phyloP scores from a whole-genome alignment of 92 coral and sea anemone genomes.

The Porites lobata region DNA sequence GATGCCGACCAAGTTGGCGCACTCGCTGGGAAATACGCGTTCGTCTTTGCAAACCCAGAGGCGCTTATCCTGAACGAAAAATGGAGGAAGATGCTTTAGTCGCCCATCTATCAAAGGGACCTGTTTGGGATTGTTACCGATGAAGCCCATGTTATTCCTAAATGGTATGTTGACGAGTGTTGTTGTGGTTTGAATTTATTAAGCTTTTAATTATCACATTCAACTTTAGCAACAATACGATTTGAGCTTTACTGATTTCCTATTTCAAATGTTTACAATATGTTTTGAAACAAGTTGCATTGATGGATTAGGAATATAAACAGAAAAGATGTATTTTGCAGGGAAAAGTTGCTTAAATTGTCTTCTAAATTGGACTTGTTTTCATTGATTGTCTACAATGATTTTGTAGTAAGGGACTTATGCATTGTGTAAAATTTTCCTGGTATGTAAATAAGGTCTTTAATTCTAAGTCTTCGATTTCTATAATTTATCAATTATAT shows the following conservation, averaged over 20 bases:
- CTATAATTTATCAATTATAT: background rate
- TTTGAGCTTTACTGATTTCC: background rate
- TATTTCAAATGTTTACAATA: constrained; percentile 2
- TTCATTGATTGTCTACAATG: constrained; percentile 7
- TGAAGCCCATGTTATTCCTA: constrained; percentile 74
- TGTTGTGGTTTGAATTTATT: background rate
- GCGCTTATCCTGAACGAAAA: constrained; percentile 37
- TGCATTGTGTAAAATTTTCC: constrained; percentile 6
- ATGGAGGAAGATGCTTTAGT: constrained; percentile 54
- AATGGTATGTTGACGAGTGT: constrained; percentile 36
- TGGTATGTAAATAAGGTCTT: constrained; percentile 6
- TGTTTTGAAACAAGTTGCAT: background rate
- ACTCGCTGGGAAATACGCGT: constrained; percentile 25
- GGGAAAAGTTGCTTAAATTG: constrained; percentile 7
- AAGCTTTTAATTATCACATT: constrained; percentile 5
- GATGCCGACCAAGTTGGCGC: constrained; percentile 47
- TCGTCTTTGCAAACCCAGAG: constrained; percentile 64
- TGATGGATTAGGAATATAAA: constrained; percentile 1
- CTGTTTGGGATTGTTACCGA: constrained; percentile 58
- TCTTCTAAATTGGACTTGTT: constrained; percentile 2
- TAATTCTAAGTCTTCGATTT: background rate
- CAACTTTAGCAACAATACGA: background rate
- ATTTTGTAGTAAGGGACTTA: constrained; percentile 11
- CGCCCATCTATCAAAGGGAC: constrained; percentile 26
- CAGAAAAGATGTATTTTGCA: background rate